These are phyloP conservation scores for Circaetus cinerascens DNA, from an alignment of 2,113 vertebrate genomes.

Conservation along the genomic window DNA sequence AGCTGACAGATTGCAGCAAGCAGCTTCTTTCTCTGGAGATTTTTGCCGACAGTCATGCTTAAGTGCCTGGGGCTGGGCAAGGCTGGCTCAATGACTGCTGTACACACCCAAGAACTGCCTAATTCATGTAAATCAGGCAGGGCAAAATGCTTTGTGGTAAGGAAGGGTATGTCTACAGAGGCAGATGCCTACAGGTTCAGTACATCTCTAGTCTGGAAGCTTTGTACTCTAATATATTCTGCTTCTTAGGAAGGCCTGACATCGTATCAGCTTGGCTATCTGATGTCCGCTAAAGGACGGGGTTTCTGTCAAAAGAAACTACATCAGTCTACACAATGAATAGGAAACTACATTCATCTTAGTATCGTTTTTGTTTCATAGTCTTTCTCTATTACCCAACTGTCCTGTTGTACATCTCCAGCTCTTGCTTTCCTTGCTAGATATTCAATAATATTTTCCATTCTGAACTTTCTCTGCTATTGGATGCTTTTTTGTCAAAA, in stretches of 20 bases:
- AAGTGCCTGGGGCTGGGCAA: not conserved
- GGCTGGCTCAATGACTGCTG: not conserved
- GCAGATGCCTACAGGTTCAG: not conserved
- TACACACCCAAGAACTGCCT: not conserved
- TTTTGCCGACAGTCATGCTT: not conserved
- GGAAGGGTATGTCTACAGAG: not conserved
- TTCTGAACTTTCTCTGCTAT: not conserved
- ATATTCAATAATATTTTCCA: not conserved
- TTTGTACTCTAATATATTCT: not conserved
- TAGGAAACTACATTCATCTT: not conserved
- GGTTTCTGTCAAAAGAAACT: not conserved
- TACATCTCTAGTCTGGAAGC: not conserved
- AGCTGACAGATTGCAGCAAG: not conserved
- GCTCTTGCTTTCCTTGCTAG: not conserved
- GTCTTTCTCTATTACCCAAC: not conserved
- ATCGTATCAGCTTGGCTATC: not conserved
- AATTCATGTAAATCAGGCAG: not conserved
- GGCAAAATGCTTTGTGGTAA: not conserved
- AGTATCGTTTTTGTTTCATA: not conserved
- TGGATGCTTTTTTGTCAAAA: not conserved
- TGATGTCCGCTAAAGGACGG: not conserved
- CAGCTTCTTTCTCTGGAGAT: not conserved
- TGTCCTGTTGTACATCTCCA: not conserved
- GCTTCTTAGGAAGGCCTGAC: not conserved
- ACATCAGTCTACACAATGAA: not conserved